Evolutionary conservation across 37 sponge, comb jelly and placozoan genomes (phyloP).

Genomic region (Sycon ciliatum): DNA sequence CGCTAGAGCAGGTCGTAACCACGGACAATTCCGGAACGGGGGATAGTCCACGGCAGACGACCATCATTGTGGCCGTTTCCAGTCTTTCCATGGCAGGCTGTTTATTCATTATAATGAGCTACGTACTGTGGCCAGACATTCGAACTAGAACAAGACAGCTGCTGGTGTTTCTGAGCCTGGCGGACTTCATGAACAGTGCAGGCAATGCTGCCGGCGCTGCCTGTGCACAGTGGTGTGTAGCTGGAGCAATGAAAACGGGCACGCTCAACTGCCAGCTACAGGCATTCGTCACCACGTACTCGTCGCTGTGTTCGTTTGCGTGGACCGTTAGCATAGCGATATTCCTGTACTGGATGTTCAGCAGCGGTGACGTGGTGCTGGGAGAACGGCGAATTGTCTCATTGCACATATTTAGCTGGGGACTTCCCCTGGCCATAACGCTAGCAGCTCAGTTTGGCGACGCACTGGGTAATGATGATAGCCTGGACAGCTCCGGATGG

Average conservation of each 20-base stretch:
- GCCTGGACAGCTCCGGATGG: background rate
- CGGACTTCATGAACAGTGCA: background rate
- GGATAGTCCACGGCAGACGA: too few species aligned
- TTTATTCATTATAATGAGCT: background rate
- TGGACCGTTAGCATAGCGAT: slow-evolving; percentile 1
- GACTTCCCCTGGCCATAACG: background rate
- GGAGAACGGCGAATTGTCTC: background rate
- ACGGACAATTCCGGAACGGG: too few species aligned
- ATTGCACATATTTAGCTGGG: background rate
- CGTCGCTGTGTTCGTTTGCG: background rate
- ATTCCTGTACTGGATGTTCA: background rate
- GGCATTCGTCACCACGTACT: background rate
- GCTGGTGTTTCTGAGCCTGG: background rate
- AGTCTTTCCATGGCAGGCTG: background rate
- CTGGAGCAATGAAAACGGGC: too few species aligned
- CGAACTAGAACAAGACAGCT: background rate
- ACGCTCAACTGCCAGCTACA: background rate
- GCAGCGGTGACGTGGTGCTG: background rate
- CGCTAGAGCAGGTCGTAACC: too few species aligned
- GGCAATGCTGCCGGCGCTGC: background rate
- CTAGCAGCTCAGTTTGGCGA: background rate
- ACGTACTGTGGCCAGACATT: background rate
- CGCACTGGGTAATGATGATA: background rate
- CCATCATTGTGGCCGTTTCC: background rate
- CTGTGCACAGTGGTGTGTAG: background rate